phyloP scores from a whole-genome alignment of 2,113 vertebrate genomes.

The Riparia riparia region DNA sequence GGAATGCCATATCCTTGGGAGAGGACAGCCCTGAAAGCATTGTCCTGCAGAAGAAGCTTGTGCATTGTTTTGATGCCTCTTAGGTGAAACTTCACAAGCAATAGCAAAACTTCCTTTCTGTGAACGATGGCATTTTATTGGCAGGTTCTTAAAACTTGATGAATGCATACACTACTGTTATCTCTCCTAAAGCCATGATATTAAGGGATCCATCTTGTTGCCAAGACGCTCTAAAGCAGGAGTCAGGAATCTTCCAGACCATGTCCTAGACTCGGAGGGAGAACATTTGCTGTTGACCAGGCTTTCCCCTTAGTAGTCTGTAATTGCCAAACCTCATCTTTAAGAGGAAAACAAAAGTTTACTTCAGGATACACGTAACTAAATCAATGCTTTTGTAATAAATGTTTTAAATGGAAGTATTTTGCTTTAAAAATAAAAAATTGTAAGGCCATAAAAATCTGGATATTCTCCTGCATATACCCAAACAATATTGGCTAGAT shows the following conservation, averaged over 20 bases:
- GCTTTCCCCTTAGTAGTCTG: background rate
- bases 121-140: background rate
- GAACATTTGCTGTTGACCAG: background rate
- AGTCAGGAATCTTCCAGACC: background rate
- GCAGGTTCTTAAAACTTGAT: background rate
- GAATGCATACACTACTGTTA: background rate
- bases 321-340: background rate
- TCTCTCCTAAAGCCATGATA: background rate
- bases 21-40: background rate
- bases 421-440: background rate
- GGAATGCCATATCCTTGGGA: accelerated
- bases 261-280: background rate
- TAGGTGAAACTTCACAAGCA: background rate
- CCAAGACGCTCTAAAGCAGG: background rate
- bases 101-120: background rate
- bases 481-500: background rate
- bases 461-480: background rate
- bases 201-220: background rate
- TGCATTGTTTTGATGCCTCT: background rate
- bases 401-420: background rate
- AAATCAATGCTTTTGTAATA: background rate
- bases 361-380: background rate
- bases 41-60: background rate
- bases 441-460: background rate
- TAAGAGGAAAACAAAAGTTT: background rate